Conservation (phyloP, 2,888 invertebrate species). For the Acanthopleura granulata region DNA sequence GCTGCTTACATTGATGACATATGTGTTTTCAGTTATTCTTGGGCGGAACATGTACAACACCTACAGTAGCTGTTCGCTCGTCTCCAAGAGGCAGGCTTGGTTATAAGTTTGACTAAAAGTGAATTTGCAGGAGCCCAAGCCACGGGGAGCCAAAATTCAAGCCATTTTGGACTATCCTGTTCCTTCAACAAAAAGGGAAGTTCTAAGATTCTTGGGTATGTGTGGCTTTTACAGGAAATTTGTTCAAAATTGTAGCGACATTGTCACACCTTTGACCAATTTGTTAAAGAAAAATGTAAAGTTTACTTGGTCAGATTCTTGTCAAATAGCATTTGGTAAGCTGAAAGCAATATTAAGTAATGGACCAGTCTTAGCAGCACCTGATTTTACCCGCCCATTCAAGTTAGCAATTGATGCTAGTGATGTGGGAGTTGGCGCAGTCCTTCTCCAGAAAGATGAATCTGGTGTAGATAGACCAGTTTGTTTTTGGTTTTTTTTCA, state of each 20-base stretch:
- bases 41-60: constrained; percentile 22
- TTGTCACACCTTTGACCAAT: constrained; percentile 21
- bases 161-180: constrained; percentile 29
- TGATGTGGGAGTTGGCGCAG: constrained; percentile 36
- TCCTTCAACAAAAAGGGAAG: constrained; percentile 28
- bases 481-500: constrained; percentile 37
- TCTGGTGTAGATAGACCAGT: constrained; percentile 32
- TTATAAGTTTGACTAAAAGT: constrained; percentile 25
- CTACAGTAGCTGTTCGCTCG: constrained; percentile 22
- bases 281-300: constrained; percentile 24
- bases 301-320: constrained; percentile 43
- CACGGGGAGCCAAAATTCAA: constrained; percentile 27
- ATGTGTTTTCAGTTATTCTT: constrained; percentile 20
- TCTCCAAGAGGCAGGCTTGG: constrained; percentile 22
- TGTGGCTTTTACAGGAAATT: constrained; percentile 31
- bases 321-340: too few relatives aligned
- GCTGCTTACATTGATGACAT: constrained; percentile 36
- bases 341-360: constrained; percentile 34
- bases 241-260: constrained; percentile 27
- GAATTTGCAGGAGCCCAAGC: constrained; percentile 31
- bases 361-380: constrained; percentile 17
- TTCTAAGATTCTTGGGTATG: constrained; percentile 33
- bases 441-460: constrained; percentile 39
- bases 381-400: constrained; percentile 28
- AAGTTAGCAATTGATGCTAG: constrained; percentile 40